These are phyloP conservation scores for Toxonevra muliebris DNA, from an alignment of 2,888 invertebrate species.

Conservation along the genomic window DNA sequence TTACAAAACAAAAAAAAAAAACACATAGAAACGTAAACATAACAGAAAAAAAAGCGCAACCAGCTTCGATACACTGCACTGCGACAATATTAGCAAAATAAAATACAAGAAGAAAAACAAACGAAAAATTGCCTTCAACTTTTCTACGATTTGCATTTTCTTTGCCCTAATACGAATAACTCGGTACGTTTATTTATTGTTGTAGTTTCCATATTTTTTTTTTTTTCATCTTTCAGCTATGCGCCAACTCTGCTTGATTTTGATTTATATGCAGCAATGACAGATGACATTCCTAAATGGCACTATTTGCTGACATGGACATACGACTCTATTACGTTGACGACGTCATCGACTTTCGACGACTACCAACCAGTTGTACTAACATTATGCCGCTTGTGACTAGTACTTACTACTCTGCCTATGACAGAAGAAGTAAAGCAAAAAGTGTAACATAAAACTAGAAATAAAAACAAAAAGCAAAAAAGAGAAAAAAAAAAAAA, in stretches of 20 bases:
- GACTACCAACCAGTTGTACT: neutral
- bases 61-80: too few species aligned
- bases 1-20: neutral
- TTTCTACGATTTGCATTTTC: too few species aligned
- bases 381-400: too few species aligned
- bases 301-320: constrained; percentile 1
- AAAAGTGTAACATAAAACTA: too few species aligned
- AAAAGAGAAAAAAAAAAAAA: neutral
- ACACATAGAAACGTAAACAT: neutral
- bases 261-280: constrained; percentile 45
- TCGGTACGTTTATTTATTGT: neutral
- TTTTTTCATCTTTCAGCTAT: constrained; percentile 19
- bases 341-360: neutral
- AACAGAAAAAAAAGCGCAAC: too few species aligned
- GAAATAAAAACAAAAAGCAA: neutral
- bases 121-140: too few species aligned
- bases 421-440: too few species aligned
- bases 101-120: too few species aligned
- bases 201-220: neutral
- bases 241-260: constrained; percentile 45
- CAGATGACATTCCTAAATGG: constrained; percentile 46
- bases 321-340: neutral
- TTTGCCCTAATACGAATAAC: too few species aligned
- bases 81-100: too few species aligned
- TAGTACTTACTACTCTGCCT: neutral